Conservation (phyloP, 1,140 invertebrate genomes). For the Lasioglossum albipes region DNA sequence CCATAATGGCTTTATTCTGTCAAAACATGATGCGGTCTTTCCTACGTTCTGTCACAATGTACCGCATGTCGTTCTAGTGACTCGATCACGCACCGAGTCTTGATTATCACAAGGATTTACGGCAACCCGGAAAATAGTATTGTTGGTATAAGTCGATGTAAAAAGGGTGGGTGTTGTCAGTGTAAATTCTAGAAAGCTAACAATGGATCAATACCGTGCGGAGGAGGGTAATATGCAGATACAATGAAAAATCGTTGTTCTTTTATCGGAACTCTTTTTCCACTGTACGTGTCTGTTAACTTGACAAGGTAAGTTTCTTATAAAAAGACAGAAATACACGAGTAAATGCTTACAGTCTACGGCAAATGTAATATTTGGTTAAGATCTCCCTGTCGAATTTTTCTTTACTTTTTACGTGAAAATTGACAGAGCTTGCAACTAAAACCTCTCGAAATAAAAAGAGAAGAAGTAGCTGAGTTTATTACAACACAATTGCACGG, state of each 20-base stretch:
- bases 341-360: not conserved
- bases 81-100: not conserved
- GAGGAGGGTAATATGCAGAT: conserved; percentile 55
- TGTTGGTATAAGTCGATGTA: conserved; percentile 47
- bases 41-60: conserved; percentile 10
- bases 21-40: conserved; percentile 43
- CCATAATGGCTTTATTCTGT: conserved; percentile 29
- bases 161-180: conserved; percentile 49
- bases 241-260: conserved; percentile 52
- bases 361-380: conserved; percentile 14
- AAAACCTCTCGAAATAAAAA: not conserved
- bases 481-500: not conserved
- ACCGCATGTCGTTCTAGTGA: not conserved
- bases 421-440: conserved; percentile 1
- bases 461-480: not conserved
- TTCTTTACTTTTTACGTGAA: not conserved
- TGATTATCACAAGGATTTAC: not conserved
- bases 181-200: conserved; percentile 58
- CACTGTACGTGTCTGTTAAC: not conserved
- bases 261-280: conserved; percentile 17
- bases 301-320: conserved; percentile 4
- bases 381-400: not conserved
- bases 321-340: not conserved
- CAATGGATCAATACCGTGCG: conserved; percentile 75
- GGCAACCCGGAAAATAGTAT: conserved; percentile 10